Evolutionary conservation across 1,140 invertebrate genomes (phyloP).

Genomic region (Brevipalpus yothersi): DNA sequence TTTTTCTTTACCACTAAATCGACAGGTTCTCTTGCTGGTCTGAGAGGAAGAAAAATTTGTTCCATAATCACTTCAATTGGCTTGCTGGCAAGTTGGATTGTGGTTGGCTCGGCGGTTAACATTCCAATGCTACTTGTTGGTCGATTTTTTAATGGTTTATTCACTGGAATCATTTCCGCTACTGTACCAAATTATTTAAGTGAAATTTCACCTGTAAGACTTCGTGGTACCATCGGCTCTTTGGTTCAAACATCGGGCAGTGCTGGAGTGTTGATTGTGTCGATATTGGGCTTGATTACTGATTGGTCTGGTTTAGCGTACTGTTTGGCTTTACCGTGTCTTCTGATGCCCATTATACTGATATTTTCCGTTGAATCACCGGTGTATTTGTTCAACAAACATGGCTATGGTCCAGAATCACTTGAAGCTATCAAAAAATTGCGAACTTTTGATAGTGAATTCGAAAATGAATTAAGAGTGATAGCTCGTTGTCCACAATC

Average conservation of each 20-base stretch:
- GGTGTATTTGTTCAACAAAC: background rate
- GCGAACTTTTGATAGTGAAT: background rate
- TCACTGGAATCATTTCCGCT: slow-evolving; percentile 31
- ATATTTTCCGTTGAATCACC: slow-evolving; percentile 5
- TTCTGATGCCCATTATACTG: slow-evolving; percentile 5
- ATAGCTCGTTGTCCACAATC: background rate
- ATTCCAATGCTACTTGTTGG: slow-evolving; percentile 31
- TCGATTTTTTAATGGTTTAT: slow-evolving; percentile 34
- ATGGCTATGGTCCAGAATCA: background rate
- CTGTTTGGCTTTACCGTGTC: background rate
- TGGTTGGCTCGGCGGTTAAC: slow-evolving; percentile 35
- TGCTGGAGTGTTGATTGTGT: background rate
- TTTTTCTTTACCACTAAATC: too few species aligned
- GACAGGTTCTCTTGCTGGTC: background rate
- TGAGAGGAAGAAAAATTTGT: slow-evolving; percentile 41
- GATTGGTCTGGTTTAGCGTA: background rate
- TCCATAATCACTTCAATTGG: slow-evolving; percentile 42
- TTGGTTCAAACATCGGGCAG: background rate
- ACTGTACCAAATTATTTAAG: slow-evolving; percentile 52
- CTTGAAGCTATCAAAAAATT: background rate
- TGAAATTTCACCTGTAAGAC: slow-evolving; percentile 59
- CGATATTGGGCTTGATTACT: background rate
- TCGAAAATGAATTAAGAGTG: slow-evolving; percentile 1
- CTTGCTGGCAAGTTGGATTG: slow-evolving; percentile 43
- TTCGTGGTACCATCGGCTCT: slow-evolving; percentile 42